phyloP scores from a whole-genome alignment of 2,797 vertebrate species.

The Alauda arvensis region DNA sequence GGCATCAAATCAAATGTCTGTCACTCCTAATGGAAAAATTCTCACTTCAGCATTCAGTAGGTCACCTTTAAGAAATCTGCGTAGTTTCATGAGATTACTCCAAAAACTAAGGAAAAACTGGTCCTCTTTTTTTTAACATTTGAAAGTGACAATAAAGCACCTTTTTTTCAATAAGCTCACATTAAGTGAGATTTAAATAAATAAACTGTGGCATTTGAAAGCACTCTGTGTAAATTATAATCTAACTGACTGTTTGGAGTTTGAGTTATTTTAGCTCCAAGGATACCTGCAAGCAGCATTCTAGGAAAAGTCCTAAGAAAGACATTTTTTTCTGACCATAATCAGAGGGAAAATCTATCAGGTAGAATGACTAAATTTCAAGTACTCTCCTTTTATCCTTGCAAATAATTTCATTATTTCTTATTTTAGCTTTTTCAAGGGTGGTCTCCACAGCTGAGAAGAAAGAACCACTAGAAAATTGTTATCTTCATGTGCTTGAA shows the following conservation, averaged over 20 bases:
- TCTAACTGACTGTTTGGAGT: not conserved
- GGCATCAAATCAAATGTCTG: not conserved
- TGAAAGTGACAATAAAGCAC: not conserved
- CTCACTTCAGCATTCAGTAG: not conserved
- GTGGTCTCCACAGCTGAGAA: not conserved
- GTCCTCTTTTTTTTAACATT: not conserved
- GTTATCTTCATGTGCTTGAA: not conserved
- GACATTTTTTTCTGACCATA: not conserved
- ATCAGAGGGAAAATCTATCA: not conserved
- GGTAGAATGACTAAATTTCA: not conserved
- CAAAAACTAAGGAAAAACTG: not conserved
- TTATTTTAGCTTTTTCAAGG: conserved; percentile 1
- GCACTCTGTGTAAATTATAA: not conserved
- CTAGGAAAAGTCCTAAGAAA: not conserved
- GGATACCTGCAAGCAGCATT: not conserved
- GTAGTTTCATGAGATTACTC: not conserved
- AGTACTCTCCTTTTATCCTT: not conserved
- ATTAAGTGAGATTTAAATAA: conserved; percentile 1
- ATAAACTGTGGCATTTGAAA: not conserved
- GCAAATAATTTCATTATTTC: not conserved
- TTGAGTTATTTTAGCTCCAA: conserved; percentile 2
- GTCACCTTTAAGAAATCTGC: not conserved
- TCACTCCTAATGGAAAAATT: conserved; percentile 2
- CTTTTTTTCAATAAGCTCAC: not conserved
- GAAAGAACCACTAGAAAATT: not conserved